Conservation (phyloP, 2,888 invertebrate genomes). For the Celastrina argiolus region DNA sequence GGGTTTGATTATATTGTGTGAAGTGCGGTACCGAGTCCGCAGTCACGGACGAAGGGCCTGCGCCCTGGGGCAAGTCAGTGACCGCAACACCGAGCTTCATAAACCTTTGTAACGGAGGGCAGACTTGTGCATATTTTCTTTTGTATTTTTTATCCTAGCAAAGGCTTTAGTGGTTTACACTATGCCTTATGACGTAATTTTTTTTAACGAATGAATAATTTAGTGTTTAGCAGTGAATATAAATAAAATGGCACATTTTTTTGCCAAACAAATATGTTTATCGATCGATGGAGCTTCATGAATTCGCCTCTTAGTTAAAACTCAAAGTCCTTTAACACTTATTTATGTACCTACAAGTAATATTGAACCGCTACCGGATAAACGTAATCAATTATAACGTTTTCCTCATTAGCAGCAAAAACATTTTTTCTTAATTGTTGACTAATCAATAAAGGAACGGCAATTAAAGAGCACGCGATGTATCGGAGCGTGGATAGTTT, state of each 20-base stretch:
- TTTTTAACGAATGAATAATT: background rate
- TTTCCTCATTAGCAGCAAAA: background rate
- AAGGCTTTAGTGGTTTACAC: background rate
- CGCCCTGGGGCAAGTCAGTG: slow-evolving; percentile 4
- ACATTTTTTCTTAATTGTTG: background rate
- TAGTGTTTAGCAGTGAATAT: no score
- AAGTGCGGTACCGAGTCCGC: background rate
- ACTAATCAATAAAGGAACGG: slow-evolving; percentile 22
- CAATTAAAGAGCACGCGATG: slow-evolving; percentile 8
- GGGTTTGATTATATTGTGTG: background rate
- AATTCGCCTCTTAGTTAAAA: no score
- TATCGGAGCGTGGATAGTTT: background rate
- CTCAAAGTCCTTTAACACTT: no score
- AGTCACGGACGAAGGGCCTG: background rate
- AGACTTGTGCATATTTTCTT: background rate
- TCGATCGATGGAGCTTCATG: no score
- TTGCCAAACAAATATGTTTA: no score
- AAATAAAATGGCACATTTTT: no score
- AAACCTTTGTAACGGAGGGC: background rate
- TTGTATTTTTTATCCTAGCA: background rate
- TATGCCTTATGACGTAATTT: background rate
- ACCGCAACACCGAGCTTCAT: background rate
- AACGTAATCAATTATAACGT: background rate
- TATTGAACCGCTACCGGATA: background rate
- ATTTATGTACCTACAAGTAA: no score